Conservation (phyloP, 2,797 vertebrate genomes). For the Micromesistius poutassou region DNA sequence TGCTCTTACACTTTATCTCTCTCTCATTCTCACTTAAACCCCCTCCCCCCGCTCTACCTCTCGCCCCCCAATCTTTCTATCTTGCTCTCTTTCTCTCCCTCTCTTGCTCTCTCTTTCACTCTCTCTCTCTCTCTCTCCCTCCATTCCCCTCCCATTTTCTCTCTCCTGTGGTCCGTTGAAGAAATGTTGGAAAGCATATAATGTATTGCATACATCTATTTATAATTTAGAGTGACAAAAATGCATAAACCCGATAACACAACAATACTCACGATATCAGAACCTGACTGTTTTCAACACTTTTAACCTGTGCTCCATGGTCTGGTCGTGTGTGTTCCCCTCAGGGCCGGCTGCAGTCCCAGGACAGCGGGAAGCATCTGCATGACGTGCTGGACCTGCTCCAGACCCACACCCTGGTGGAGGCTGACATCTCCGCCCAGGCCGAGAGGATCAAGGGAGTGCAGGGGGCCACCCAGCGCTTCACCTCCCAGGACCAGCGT, state of each 20-base stretch:
- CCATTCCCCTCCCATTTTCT: too few species aligned
- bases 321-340: conserved; percentile 25
- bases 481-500: conserved; percentile 80
- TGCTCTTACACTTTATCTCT: too few species aligned
- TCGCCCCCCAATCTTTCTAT: neutral
- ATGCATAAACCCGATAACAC: neutral
- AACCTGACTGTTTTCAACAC: neutral
- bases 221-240: neutral
- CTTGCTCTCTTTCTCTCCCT: neutral
- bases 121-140: neutral
- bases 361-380: conserved; percentile 90
- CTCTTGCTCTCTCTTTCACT: neutral
- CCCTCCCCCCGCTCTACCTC: too few species aligned
- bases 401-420: conserved; percentile 90
- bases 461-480: conserved; percentile 79
- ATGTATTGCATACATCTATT: neutral
- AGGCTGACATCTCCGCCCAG: conserved; percentile 89
- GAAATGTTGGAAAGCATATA: too few species aligned
- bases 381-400: conserved; percentile 90
- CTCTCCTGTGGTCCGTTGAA: too few species aligned
- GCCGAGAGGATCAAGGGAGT: conserved; percentile 86
- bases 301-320: neutral
- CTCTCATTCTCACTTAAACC: too few species aligned
- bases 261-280: neutral
- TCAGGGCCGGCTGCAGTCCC: conserved; percentile 87